Evolutionary conservation across 2,113 vertebrate genomes (phyloP), one percentile per base, ranked within the genome.

Genomic region (Indicator indicator): DNA sequence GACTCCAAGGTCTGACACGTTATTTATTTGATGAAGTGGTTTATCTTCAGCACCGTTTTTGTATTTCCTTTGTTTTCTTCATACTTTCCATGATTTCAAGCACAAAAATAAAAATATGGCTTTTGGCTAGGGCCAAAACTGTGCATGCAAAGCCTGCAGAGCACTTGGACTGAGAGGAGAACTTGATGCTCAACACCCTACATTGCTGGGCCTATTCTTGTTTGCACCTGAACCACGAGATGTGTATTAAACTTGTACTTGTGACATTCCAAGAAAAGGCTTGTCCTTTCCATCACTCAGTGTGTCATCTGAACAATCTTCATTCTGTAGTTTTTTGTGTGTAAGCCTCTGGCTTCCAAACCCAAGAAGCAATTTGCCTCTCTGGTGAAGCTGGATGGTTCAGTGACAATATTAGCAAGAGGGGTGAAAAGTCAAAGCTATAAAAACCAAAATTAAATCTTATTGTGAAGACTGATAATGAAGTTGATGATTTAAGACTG

Each of bases 11-110:
- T 88, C 90, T 93, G 94, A 96, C 88, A 94, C 5, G 58, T 76
- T 97, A 96, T 97, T 97, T 97, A 95, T 97, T 96, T 97, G 95
- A 97, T 96, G 75, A 96, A 96, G 80, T 97, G 67, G 70, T 94
- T 95, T 95, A 88, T 94, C 74, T 94, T 88, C 19, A 93, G 86
- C 8, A 55, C 32, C 13, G 20, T 90, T 91, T 95, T 95, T 62
- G 4, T 78, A 68, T 91, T 91, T 87, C 6, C 13, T 92, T 93
- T 96, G 59, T 89, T 95, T 91, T 80, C 68, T 75, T 70, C 68
- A 58, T 46, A 17, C 40, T 95, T 82, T 59, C 79, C 19, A 48
- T 23, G n/a, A 87, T 60, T 93, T 89, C 72, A 94, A 94, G 40
- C 50, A 42, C 19, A 81, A 95, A 93, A 95, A 88, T 82, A 63